These are phyloP conservation scores for Zootermopsis nevadensis DNA, from an alignment of 2,888 invertebrate genomes.

Conservation along the genomic window DNA sequence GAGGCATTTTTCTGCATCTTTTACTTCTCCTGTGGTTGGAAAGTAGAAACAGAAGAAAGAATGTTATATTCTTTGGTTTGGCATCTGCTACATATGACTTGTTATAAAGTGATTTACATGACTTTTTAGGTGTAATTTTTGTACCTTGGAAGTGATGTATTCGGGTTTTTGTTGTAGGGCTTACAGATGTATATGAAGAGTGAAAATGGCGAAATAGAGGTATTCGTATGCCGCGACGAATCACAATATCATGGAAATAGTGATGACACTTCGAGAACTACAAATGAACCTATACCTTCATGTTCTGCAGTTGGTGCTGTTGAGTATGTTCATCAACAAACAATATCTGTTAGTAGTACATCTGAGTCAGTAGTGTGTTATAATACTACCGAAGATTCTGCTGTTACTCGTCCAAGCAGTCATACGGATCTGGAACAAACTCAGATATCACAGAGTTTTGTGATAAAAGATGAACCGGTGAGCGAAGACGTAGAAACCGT, in stretches of 20 bases:
- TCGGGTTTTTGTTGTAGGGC: slow-evolving; percentile 57
- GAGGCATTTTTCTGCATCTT: too few species aligned
- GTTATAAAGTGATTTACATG: too few species aligned
- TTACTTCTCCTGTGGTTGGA: too few species aligned
- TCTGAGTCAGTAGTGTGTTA: neutral
- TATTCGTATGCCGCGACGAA: slow-evolving; percentile 92
- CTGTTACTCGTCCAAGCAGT: neutral
- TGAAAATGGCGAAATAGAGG: slow-evolving; percentile 91
- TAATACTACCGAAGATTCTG: neutral
- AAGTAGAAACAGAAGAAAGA: too few species aligned
- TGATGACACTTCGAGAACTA: neutral
- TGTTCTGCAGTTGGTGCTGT: neutral
- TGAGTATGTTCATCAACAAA: neutral
- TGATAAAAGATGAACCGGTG: slow-evolving; percentile 45
- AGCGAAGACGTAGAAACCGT: slow-evolving; percentile 46
- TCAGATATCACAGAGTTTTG: neutral
- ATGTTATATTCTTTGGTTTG: too few species aligned
- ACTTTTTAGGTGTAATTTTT: too few species aligned
- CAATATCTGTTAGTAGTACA: neutral
- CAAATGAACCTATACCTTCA: neutral
- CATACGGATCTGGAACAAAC: neutral
- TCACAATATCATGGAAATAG: slow-evolving; percentile 57
- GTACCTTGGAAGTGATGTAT: too few species aligned
- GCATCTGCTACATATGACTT: too few species aligned
- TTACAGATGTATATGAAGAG: slow-evolving; percentile 89